phyloP scores from a whole-genome alignment of 1,140 invertebrate species.

The Bombus cullumanus region DNA sequence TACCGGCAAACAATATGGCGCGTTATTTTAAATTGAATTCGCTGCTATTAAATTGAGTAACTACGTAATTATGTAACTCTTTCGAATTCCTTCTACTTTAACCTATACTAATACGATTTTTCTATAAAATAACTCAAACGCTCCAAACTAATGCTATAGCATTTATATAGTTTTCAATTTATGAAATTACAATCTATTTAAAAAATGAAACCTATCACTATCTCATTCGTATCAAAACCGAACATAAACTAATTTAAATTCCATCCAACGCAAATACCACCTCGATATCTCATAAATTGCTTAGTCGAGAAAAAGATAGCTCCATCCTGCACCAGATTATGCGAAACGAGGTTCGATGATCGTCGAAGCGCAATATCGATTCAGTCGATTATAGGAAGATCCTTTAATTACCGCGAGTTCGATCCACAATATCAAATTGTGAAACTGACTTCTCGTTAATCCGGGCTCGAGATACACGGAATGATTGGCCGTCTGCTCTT shows the following conservation, averaged over 20 bases:
- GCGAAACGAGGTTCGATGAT: background rate
- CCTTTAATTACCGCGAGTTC: constrained; percentile 26
- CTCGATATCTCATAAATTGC: background rate
- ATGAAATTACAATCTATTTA: background rate
- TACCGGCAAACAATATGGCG: background rate
- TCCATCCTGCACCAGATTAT: no score
- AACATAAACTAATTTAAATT: background rate
- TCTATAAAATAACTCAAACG: background rate
- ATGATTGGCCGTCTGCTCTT: constrained; percentile 20
- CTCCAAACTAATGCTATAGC: background rate
- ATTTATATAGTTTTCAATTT: background rate
- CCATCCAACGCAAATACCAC: background rate
- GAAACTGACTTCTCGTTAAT: constrained; percentile 42
- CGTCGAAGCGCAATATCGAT: background rate
- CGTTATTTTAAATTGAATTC: background rate
- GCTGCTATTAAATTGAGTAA: accelerated
- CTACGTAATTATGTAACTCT: background rate
- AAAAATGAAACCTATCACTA: background rate
- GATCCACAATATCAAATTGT: constrained; percentile 12
- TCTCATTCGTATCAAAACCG: background rate
- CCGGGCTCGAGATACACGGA: constrained; percentile 23
- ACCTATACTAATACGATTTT: background rate
- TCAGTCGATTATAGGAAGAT: constrained; percentile 22
- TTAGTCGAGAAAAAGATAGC: background rate
- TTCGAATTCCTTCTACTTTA: background rate